phyloP scores from a whole-genome alignment of 2,888 invertebrate species.

The Tachina lurida region DNA sequence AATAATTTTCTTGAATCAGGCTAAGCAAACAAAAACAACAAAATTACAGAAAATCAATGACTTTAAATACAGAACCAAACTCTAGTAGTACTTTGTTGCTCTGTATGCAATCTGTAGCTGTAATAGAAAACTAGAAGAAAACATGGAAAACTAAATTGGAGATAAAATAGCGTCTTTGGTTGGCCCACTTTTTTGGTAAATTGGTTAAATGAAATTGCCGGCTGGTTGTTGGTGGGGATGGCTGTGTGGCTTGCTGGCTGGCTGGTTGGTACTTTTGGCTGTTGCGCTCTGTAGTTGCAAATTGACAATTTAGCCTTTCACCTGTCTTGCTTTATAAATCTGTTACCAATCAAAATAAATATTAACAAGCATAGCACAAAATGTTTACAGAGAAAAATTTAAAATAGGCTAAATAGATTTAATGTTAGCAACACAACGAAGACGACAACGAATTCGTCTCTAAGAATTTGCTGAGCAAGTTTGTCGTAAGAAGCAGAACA shows the following conservation, averaged over 20 bases:
- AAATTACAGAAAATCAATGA: constrained; percentile 41
- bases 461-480: too few relatives aligned
- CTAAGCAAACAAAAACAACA: background rate
- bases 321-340: constrained; percentile 80
- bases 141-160: constrained; percentile 38
- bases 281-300: constrained; percentile 74
- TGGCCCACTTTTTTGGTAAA: constrained; percentile 67
- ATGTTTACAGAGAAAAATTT: constrained; percentile 10
- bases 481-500: too few relatives aligned
- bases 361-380: constrained; percentile 60
- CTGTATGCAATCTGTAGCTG: background rate
- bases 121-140: constrained; percentile 28
- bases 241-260: background rate
- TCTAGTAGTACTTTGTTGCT: constrained; percentile 18
- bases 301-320: constrained; percentile 82
- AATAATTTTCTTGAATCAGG: constrained; percentile 56
- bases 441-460: too few relatives aligned
- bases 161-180: constrained; percentile 49
- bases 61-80: constrained; percentile 11
- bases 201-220: constrained; percentile 56
- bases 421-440: too few relatives aligned
- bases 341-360: constrained; percentile 80
- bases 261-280: background rate
- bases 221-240: constrained; percentile 11
- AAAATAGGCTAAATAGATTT: constrained; percentile 11